A percentile compares a stretch with the other conserved stretches of the same genome.
Conservation (phyloP, 2,888 invertebrate genomes). For the Euproctis similis region DNA sequence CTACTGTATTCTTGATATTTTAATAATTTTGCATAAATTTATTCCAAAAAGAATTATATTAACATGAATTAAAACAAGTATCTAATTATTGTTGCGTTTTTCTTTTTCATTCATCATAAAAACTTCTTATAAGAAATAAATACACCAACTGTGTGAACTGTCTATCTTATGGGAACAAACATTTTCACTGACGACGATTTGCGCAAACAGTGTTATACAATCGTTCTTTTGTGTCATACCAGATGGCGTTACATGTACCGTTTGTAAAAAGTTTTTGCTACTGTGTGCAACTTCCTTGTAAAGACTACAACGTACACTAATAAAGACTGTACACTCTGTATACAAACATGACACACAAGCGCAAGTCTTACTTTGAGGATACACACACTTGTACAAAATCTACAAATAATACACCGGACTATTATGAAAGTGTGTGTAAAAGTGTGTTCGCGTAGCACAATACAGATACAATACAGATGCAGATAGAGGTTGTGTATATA, state of each 20-base stretch:
- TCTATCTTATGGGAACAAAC: too few species aligned
- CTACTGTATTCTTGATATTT: too few species aligned
- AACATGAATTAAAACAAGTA: too few species aligned
- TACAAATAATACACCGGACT: conserved; percentile 21
- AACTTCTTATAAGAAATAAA: too few species aligned
- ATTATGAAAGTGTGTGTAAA: conserved; percentile 24
- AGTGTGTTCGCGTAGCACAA: conserved; percentile 24
- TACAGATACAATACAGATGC: conserved; percentile 25
- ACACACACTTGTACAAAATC: conserved; percentile 16
- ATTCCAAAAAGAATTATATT: too few species aligned
- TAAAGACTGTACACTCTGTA: conserved; percentile 23
- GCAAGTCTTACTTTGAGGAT: conserved; percentile 17
- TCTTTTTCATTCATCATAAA: too few species aligned
- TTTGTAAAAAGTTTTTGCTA: conserved; percentile 38
- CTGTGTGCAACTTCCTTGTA: conserved; percentile 36
- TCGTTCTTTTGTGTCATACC: conserved; percentile 33
- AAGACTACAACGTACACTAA: conserved; percentile 28
- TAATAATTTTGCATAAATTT: too few species aligned
- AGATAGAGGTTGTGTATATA: conserved; percentile 23
- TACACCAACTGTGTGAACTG: too few species aligned
- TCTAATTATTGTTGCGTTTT: too few species aligned
- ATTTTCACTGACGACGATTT: conserved; percentile 37
- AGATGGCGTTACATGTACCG: conserved; percentile 60
- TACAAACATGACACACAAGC: conserved; percentile 31
- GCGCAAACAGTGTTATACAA: conserved; percentile 24